Evolutionary conservation across 1,140 invertebrate genomes (phyloP).

Genomic region (Colletes gigas): DNA sequence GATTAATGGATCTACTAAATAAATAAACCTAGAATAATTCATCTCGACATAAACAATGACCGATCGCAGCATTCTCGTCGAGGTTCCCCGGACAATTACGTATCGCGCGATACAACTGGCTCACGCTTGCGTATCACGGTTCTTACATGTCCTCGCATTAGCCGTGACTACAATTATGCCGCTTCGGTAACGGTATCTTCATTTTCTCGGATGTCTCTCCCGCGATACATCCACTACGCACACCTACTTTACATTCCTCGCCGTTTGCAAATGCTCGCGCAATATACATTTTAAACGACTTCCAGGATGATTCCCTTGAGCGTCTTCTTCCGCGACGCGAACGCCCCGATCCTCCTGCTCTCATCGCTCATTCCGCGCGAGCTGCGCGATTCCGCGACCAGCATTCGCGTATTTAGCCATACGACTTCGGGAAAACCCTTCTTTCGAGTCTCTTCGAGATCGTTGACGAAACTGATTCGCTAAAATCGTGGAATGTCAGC

Average conservation of each 20-base stretch:
- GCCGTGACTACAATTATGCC: constrained; percentile 49
- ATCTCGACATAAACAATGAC: neutral
- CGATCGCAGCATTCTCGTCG: neutral
- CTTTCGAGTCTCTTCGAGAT: too few relatives aligned
- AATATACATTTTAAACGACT: constrained; percentile 5
- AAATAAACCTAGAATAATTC: too few relatives aligned
- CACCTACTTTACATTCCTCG: constrained; percentile 41
- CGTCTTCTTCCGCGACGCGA: neutral
- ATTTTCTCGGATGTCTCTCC: constrained; percentile 47
- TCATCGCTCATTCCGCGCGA: too few relatives aligned
- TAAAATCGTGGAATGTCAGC: too few relatives aligned
- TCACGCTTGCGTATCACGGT: constrained; percentile 44
- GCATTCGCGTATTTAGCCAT: too few relatives aligned
- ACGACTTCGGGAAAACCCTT: too few relatives aligned
- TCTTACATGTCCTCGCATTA: constrained; percentile 46
- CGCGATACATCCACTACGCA: constrained; percentile 25
- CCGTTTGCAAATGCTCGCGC: constrained; percentile 17
- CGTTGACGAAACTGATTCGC: too few relatives aligned
- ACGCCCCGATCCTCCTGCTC: too few relatives aligned
- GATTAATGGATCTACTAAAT: too few relatives aligned
- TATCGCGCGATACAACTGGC: constrained; percentile 24
- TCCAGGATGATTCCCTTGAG: constrained; percentile 1
- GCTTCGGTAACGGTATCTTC: constrained; percentile 48
- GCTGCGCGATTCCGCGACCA: too few relatives aligned
- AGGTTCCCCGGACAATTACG: constrained; percentile 9